Evolutionary conservation across 2,797 vertebrate species (phyloP), one percentile per base, ranked within the genome.

Genomic region (Coendou prehensilis): DNA sequence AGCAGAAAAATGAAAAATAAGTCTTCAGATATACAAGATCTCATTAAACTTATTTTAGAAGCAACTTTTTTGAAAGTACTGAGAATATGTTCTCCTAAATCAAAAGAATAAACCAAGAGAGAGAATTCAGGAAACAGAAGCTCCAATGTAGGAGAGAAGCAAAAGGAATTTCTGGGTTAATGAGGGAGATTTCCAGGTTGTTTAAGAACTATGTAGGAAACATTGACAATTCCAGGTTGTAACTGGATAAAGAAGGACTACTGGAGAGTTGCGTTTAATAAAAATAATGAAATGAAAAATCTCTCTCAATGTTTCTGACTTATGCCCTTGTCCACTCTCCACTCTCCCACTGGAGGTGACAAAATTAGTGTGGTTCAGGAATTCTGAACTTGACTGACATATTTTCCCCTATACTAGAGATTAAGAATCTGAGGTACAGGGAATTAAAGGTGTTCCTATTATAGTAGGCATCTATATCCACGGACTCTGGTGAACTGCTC

Each of bases 11-110:
- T 33, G 4, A 9, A 6, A 84, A 28, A 8, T 3, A 9, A 82
- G 30, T 50, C 30, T 88, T 47, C n/a, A 91, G 33, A 50, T 8
- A 57, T 33, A 83, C 1, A 37, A 75, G 23, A 2, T 63, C 26
- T 94, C 30, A 80, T 76, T 52, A 93, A n/a, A 28, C 80, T 93
- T 87, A 75, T 37, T 50, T 83, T 75, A 23, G 37, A 94, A 47
- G 67, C 0, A 47, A 76, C 18, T 14, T 93, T 76, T 63, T 90
- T 90, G 17, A 80, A 95, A 75, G 22, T 84, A 71, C 20, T 59
- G 73, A 57, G 33, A 57, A 52, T 76, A 9, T 82, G 28, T n/a
- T 92, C 20, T 59, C 37, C 41, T 89, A 73, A 90, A 67, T 56
- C 37, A 57, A 87, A 2, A 0, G 1, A 56, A 1, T 76, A 71